Evolutionary conservation across 1,140 invertebrate genomes (phyloP), one percentile per base, ranked within the genome.

Genomic region (Protaetia brevitarsis): DNA sequence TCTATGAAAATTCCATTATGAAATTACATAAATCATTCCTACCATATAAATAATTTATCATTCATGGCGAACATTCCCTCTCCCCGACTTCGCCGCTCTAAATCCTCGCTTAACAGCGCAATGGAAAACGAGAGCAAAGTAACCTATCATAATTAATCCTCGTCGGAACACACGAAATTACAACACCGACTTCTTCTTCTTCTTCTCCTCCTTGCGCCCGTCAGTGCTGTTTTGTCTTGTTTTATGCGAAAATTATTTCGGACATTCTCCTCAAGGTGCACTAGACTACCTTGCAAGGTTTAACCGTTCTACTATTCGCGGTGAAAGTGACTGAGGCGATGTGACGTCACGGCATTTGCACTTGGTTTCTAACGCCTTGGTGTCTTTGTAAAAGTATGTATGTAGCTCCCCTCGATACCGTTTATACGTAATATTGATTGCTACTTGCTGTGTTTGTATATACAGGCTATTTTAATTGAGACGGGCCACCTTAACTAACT

Each of bases 201-300:
- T 51, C 19, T 3, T 3, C 11, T 51, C 26, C 26, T 23, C 16
- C 26, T 51, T 51, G 34, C 16, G 16, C 5, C n/a, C 2, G 10
- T 37, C n/a, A 34, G 8, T 34, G 31, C 31, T 19, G 37, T 45
- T 10, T 51, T 34, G 7, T 51, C 19, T 51, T 23, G 13, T 51
- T 51, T 16, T 23, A 23, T 16, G 41, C 13, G 41, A 16, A 37
- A 51, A n/a, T n/a, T 34, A 7, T 7, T 34, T 34, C 31, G 31
- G 31, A 59, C 57, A 28, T 59, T 10, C 10, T 27, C 21, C 21
- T 59, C 57, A 59, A 59, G 57, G 57, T 59, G 57, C 57, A 59
- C 57, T 59, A 31, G 57, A 59, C 29, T 59, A 31, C 57, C 57
- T 59, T 59, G 57, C 57, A 59, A 59, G 57, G 57, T 31, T 59